Evolutionary conservation across 2,113 vertebrate species (phyloP), one percentile per base, ranked within the genome.

Genomic region (Etia nguti): DNA sequence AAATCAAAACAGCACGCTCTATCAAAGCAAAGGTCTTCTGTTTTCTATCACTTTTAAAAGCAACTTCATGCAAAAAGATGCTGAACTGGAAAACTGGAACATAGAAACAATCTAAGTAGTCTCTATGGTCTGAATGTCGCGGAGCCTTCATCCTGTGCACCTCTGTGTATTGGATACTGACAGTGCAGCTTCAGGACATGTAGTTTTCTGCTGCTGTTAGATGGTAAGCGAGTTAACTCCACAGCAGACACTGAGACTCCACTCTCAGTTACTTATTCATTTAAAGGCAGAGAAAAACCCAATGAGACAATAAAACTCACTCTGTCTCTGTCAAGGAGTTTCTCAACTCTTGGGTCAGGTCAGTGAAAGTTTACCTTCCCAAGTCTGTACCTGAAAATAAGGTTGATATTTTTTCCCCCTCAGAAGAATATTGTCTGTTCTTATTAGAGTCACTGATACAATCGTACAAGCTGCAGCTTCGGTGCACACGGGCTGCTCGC

Each of bases 381-480:
- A 31, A 83, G 70, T 84, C 85, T 85, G 79, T 81, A 93, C 85
- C 90, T 89, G 79, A 82, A 93, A 90, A 91, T 73, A 90, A 84
- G 89, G 83, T 82, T 87, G 73, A 93, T 85, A 90, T 92, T 88
- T 86, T 80, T 82, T 59, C 87, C 80, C 59, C 77, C 57, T 81
- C 16, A 91, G 90, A 86, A 93, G 90, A 92, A 89, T 38, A 86
- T 87, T 94, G 94, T 95, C 94, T 90, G 65, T 92, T 95, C 92
- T 92, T 85, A 94, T 95, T 95, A 95, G 68, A 89, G 79, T 95
- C 88, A 91, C 82, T 73, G 86, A 88, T 88, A 92, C 89, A 54
- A 83, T 11, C 34, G 57, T 43, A 87, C 81, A 81, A 81, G 91
- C 88, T 75, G 86, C 75, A 88, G 92, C 93, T 92, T 70, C 88